Conservation (phyloP, 1,140 invertebrate species). For the Lamellibrachia luymesi region DNA sequence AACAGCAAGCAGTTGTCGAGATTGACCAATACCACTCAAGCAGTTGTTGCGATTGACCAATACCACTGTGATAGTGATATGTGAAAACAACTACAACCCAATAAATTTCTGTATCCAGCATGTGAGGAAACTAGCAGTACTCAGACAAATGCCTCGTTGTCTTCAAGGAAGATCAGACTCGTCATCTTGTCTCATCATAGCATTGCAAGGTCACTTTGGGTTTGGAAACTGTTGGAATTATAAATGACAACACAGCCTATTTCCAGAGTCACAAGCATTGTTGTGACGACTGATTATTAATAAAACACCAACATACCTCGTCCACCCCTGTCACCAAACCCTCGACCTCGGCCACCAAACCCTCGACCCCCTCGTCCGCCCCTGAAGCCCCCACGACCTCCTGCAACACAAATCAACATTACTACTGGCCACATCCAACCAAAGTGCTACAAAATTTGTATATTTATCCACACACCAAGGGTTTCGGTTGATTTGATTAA, state of each 20-base stretch:
- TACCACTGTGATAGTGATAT: too few species aligned
- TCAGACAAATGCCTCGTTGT: not conserved
- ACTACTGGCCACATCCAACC: not conserved
- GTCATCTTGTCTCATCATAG: not conserved
- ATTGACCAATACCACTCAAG: too few species aligned
- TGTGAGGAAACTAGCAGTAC: not conserved
- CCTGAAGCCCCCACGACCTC: slow-evolving; percentile 12
- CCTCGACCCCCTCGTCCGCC: slow-evolving; percentile 11
- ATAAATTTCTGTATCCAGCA: too few species aligned
- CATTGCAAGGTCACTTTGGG: not conserved
- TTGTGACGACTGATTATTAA: not conserved
- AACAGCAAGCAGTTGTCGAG: too few species aligned
- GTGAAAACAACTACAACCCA: too few species aligned
- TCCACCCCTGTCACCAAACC: slow-evolving; percentile 10
- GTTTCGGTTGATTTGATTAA: too few species aligned
- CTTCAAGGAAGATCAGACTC: not conserved
- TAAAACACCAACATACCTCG: not conserved
- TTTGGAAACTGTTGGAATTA: too few species aligned
- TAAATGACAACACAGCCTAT: too few species aligned
- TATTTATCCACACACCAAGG: too few species aligned
- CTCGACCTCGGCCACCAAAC: slow-evolving; percentile 14
- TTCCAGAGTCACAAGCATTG: too few species aligned
- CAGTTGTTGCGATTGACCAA: too few species aligned
- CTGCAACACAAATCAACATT: not conserved
- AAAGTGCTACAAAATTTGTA: not conserved